phyloP scores from a whole-genome alignment of 2,797 vertebrate genomes.

The Pagetopsis macropterus region DNA sequence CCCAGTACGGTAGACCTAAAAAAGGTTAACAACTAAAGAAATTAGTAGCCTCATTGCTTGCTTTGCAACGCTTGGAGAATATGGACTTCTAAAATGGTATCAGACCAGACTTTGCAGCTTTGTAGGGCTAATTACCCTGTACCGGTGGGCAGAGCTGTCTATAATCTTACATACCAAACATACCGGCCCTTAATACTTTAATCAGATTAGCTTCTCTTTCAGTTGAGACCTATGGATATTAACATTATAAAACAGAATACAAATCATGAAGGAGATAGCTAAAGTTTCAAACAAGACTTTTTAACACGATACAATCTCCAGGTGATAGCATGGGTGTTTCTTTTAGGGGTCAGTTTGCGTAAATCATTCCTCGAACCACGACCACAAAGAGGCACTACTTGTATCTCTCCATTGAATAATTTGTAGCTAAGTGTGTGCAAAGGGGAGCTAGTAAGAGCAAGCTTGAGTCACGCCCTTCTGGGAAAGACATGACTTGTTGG shows the following conservation, averaged over 20 bases:
- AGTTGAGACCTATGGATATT: constrained; percentile 50
- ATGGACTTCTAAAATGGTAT: neutral
- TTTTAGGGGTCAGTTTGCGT: neutral
- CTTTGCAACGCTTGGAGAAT: constrained; percentile 8
- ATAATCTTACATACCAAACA: constrained; percentile 77
- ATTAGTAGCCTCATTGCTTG: neutral
- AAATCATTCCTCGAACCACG: neutral
- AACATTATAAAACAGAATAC: constrained; percentile 9
- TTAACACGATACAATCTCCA: neutral
- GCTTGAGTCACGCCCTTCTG: constrained; percentile 65
- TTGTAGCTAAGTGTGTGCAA: constrained; percentile 32
- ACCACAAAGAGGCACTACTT: neutral
- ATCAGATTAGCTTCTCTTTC: constrained; percentile 70
- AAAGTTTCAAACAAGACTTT: neutral
- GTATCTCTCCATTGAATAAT: constrained; percentile 27
- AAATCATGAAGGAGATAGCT: neutral
- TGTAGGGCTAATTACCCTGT: constrained; percentile 44
- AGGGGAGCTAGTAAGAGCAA: constrained; percentile 61
- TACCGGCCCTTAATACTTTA: constrained; percentile 65
- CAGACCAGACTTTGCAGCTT: constrained; percentile 20
- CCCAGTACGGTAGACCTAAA: neutral
- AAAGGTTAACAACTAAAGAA: neutral
- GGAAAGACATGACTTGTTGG: constrained; percentile 15
- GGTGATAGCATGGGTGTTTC: neutral
- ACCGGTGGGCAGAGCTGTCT: constrained; percentile 42